A percentile compares a stretch with the other conserved stretches of the same genome.
Evolutionary conservation across 2,797 vertebrate species (phyloP).

Genomic region (Synaphobranchus kaupii): DNA sequence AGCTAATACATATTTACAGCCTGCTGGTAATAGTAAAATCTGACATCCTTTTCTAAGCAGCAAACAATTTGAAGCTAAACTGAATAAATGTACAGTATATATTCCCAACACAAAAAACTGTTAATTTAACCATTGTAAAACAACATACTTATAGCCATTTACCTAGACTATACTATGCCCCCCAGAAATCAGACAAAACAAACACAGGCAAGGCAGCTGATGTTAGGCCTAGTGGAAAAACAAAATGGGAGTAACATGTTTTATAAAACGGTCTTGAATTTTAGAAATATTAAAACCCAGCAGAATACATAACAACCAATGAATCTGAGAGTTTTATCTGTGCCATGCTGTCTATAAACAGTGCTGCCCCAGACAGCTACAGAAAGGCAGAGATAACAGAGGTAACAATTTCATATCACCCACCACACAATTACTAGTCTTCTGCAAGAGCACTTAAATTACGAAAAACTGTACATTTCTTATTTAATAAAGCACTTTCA

Average conservation of each 20-base stretch:
- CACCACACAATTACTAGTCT: constrained; percentile 45
- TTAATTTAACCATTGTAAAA: constrained; percentile 4
- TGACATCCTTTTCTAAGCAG: background rate
- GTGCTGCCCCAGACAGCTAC: constrained; percentile 32
- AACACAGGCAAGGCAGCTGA: constrained; percentile 6
- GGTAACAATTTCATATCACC: constrained; percentile 49
- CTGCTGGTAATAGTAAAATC: constrained; percentile 5
- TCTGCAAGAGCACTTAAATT: constrained; percentile 57
- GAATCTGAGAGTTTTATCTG: constrained; percentile 20
- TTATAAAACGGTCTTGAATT: constrained; percentile 24
- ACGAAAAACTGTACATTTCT: constrained; percentile 48
- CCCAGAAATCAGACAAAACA: background rate
- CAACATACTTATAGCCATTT: constrained; percentile 14
- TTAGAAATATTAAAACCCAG: background rate
- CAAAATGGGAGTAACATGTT: constrained; percentile 17
- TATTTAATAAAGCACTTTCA: constrained; percentile 60
- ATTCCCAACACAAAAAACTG: background rate
- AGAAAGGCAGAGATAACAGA: constrained; percentile 48
- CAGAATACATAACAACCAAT: constrained; percentile 28
- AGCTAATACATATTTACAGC: background rate
- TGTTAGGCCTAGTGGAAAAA: constrained; percentile 4
- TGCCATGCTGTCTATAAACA: constrained; percentile 30
- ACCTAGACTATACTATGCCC: background rate
- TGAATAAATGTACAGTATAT: background rate
- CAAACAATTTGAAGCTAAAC: background rate